Conservation (phyloP, 2,797 vertebrate species). For the Phaenicophaeus curvirostris region DNA sequence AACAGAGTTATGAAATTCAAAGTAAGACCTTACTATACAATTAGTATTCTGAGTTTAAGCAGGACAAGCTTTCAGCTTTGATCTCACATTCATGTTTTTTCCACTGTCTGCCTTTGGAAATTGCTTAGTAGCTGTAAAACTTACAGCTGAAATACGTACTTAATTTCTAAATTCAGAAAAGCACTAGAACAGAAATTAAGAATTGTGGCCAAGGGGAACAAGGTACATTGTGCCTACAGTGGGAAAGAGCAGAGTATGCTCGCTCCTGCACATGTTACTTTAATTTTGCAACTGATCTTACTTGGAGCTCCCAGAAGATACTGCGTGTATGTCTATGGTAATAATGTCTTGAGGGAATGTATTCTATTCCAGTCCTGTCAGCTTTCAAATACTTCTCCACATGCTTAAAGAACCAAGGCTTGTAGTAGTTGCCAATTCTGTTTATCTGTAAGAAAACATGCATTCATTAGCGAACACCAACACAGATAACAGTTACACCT, state of each 20-base stretch:
- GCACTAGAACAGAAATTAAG: background rate
- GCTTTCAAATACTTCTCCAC: conserved; percentile 87
- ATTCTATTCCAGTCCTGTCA: conserved; percentile 83
- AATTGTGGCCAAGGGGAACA: background rate
- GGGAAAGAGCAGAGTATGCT: background rate
- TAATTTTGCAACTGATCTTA: conserved; percentile 60
- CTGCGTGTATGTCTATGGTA: conserved; percentile 97
- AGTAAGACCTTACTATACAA: background rate
- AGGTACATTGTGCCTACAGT: background rate
- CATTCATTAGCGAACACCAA: background rate
- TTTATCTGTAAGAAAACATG: conserved; percentile 83
- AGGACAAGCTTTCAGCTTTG: background rate
- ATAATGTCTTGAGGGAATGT: conserved; percentile 94
- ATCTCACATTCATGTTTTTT: background rate
- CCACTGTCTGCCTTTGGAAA: background rate
- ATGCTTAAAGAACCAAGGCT: conserved; percentile 98
- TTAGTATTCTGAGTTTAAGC: background rate
- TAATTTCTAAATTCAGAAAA: background rate
- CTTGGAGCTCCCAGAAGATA: conserved; percentile 99
- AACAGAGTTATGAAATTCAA: background rate
- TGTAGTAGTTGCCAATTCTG: conserved; percentile 91
- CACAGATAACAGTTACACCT: background rate
- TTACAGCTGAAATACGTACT: background rate
- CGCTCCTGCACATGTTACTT: background rate
- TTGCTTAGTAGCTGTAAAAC: background rate